A percentile compares a stretch with the other conserved stretches of the same genome.
These are phyloP conservation scores for Coendou prehensilis DNA, from an alignment of 2,797 vertebrate genomes.

Conservation along the genomic window DNA sequence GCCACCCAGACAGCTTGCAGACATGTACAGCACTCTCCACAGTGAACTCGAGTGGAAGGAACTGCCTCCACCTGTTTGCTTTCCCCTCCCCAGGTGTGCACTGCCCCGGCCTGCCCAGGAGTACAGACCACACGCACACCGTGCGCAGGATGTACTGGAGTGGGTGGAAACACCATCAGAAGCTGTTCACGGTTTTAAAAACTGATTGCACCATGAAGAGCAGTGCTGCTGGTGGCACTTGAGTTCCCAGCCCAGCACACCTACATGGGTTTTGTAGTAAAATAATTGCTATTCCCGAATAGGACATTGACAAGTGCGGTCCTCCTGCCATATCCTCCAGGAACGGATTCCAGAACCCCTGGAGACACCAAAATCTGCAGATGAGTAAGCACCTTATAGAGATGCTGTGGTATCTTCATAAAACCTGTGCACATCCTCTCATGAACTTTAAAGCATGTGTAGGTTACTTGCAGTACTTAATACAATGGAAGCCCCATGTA, in stretches of 20 bases:
- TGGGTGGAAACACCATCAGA: not conserved
- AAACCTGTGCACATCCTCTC: not conserved
- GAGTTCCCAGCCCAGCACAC: not conserved
- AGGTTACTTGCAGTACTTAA: not conserved
- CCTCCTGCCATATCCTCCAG: no score
- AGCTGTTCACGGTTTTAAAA: not conserved
- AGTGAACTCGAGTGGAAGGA: not conserved
- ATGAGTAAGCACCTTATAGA: not conserved
- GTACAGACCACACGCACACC: rapidly evolving
- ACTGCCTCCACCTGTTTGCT: not conserved
- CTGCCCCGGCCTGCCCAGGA: not conserved
- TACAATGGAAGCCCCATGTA: not conserved
- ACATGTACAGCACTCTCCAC: rapidly evolving
- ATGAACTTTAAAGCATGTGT: not conserved
- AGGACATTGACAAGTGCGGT: not conserved
- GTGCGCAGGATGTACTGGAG: not conserved
- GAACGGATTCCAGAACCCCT: not conserved
- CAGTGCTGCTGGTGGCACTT: not conserved
- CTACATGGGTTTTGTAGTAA: not conserved
- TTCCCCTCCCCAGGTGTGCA: not conserved
- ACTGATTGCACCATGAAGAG: not conserved
- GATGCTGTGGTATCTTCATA: not conserved
- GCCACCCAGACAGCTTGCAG: not conserved
- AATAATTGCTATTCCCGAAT: not conserved
- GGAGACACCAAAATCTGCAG: not conserved